phyloP scores from a whole-genome alignment of 2,113 vertebrate species.

The Trogon melanurus region DNA sequence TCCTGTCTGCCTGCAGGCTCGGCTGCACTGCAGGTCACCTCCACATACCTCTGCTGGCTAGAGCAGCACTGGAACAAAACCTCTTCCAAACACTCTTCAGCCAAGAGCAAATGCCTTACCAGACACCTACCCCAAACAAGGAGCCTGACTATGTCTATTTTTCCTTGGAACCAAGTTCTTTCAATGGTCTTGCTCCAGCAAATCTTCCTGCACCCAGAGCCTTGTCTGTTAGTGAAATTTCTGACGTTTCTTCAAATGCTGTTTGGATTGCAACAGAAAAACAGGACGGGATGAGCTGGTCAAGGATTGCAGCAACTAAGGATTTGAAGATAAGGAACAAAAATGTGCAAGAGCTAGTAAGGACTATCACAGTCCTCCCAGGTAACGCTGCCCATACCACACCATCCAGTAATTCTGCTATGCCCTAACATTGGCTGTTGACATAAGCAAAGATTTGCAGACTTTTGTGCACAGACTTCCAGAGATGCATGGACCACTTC shows the following conservation, averaged over 20 bases:
- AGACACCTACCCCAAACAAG: neutral
- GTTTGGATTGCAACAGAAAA: neutral
- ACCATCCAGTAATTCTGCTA: neutral
- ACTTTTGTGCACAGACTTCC: neutral
- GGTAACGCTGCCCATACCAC: neutral
- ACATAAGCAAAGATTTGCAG: neutral
- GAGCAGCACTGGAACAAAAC: neutral
- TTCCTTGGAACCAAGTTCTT: neutral
- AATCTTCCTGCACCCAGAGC: neutral
- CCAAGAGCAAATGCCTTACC: neutral
- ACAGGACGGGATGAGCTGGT: neutral
- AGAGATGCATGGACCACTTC: neutral
- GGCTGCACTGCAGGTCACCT: no score
- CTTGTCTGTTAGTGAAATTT: neutral
- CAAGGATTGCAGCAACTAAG: neutral
- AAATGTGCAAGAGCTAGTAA: neutral
- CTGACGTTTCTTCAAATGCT: neutral
- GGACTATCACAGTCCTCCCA: neutral
- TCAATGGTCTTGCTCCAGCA: neutral
- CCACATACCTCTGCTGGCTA: neutral
- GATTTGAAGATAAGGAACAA: neutral
- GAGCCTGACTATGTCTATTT: neutral
- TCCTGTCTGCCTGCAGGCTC: rapidly evolving
- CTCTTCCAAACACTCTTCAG: neutral
- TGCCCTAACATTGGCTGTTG: neutral